These are phyloP conservation scores for Myrmophylax atrothorax DNA, from an alignment of 2,113 vertebrate genomes.

Conservation along the genomic window DNA sequence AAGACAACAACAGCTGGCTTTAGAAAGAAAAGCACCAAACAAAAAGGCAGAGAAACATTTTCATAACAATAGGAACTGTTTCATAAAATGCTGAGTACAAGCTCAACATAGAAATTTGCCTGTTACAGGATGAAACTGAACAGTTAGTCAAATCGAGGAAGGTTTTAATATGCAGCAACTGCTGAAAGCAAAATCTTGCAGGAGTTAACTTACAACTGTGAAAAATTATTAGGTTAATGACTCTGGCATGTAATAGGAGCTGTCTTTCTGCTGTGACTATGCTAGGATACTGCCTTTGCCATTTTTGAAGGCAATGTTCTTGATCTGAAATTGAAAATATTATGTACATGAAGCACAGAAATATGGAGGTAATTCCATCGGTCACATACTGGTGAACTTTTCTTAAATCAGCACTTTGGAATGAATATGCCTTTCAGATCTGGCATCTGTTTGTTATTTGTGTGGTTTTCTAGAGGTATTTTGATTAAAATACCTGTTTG, in stretches of 20 bases:
- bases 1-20: slow-evolving; percentile 44
- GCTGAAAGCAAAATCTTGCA: slow-evolving; percentile 42
- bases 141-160: slow-evolving; percentile 36
- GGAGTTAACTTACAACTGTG: slow-evolving; percentile 18
- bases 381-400: neutral
- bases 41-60: slow-evolving; percentile 68
- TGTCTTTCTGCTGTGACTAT: slow-evolving; percentile 1
- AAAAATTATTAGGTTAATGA: slow-evolving; percentile 65
- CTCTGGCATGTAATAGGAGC: neutral
- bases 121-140: neutral
- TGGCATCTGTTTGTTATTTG: slow-evolving; percentile 57
- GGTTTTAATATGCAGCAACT: slow-evolving; percentile 36
- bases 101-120: neutral
- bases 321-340: slow-evolving; percentile 40
- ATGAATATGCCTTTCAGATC: slow-evolving; percentile 56
- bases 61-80: slow-evolving; percentile 67
- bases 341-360: neutral
- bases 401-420: slow-evolving; percentile 53
- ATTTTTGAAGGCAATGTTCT: slow-evolving; percentile 36
- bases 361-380: slow-evolving; percentile 57
- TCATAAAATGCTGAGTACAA: slow-evolving; percentile 53
- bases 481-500: slow-evolving; percentile 65
- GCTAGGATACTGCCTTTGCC: slow-evolving; percentile 4
- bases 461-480: slow-evolving; percentile 46
- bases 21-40: slow-evolving; percentile 52